Evolutionary conservation across 1,140 invertebrate species (phyloP), one percentile per base, ranked within the genome.

Genomic region (Ceratina calcarata): DNA sequence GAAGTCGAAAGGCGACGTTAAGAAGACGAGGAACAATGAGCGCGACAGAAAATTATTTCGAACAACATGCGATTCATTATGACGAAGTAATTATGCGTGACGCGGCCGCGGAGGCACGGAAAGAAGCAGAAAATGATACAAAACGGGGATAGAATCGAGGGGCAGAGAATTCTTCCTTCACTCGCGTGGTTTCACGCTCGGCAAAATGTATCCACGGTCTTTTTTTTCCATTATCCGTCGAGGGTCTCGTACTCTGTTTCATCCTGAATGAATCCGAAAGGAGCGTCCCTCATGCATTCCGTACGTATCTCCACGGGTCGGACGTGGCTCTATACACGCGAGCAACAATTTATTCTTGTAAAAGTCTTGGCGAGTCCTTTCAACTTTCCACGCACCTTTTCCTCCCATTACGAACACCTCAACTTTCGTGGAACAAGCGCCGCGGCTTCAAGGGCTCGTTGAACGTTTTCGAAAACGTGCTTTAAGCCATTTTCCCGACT

Each of bases 71-170:
- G 72, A 64, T 80, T 85, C 58, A 78, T 84, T 78, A 78, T 85
- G n/a, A 3, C 73, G 60, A 70, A 81, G 74, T 84, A 85, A 85
- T 65, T 84, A 81, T 70, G 83, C 78, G 57, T 45, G 70, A 66
- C 24, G 53, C 24, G 60, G 37, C 27, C 20, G 55, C 73, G 70
- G 49, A 18, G 53, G 27, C 65, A 4, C 45, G 15, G 45, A 65
- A 49, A 57, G 24, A 20, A 27, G 55, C 12, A 49, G 53, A 71
- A 75, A 18, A n/a, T 53, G 55, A 16, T 18, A 60, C 64, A 32
- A 32, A 32, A 32, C 27, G 27, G 27, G 27, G 27, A 32, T 66
- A 67, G 62, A 20, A n/a, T 32, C 7, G 57, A 51, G 65, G 27
- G 27, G 27, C 4, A 83, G 57, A 85, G 62, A 84, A 68, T 68